Conservation (phyloP, 1,140 invertebrate genomes). For the Calephelis nemesis region DNA sequence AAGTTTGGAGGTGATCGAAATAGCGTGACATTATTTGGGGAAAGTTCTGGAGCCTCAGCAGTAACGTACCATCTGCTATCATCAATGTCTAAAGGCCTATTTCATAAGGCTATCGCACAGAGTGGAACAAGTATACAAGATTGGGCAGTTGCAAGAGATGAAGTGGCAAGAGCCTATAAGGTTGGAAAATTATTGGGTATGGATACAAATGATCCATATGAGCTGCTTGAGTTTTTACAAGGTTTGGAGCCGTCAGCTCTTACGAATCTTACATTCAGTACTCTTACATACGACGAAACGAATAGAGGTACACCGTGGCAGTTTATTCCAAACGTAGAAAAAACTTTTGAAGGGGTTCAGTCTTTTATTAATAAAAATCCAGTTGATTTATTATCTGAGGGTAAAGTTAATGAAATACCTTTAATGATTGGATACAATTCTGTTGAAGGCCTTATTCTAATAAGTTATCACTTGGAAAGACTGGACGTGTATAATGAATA, state of each 20-base stretch:
- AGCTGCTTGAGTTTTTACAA: constrained; percentile 67
- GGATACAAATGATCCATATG: constrained; percentile 56
- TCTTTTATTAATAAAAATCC: constrained; percentile 53
- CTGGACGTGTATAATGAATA: constrained; percentile 36
- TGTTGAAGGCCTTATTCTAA: constrained; percentile 30
- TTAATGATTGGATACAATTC: constrained; percentile 80
- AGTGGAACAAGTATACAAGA: constrained; percentile 83
- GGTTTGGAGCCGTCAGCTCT: constrained; percentile 39
- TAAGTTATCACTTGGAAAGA: constrained; percentile 34
- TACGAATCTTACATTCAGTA: constrained; percentile 27
- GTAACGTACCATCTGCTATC: constrained; percentile 85
- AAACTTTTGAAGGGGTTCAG: constrained; percentile 35
- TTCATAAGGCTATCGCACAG: constrained; percentile 72
- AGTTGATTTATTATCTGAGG: constrained; percentile 47
- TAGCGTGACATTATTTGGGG: constrained; percentile 86
- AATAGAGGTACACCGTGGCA: constrained; percentile 58
- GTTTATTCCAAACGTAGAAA: constrained; percentile 59
- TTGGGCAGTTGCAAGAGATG: constrained; percentile 84
- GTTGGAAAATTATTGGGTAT: constrained; percentile 64
- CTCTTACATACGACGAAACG: constrained; percentile 28
- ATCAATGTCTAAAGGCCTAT: constrained; percentile 80
- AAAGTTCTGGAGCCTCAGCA: constrained; percentile 85
- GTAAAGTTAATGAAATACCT: constrained; percentile 78
- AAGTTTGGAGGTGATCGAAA: constrained; percentile 86
- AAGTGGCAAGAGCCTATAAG: constrained; percentile 72